A percentile compares a stretch with the other conserved stretches of the same genome.
phyloP scores from a whole-genome alignment of 2,888 invertebrate species.

The Lasioglossum calceatum region DNA sequence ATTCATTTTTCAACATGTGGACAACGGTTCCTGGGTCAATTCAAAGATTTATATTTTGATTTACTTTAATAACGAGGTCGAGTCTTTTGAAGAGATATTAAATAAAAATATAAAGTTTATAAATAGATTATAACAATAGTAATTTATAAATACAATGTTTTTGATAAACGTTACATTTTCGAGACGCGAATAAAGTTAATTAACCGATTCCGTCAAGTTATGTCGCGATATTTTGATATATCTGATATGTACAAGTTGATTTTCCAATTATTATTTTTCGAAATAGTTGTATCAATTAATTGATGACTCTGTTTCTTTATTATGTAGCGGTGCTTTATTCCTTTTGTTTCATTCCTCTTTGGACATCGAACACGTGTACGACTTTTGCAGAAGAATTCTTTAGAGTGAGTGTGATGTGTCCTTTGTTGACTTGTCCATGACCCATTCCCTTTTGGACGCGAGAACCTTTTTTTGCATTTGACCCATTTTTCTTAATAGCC shows the following conservation, averaged over 20 bases:
- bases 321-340: neutral
- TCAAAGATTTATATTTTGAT: neutral
- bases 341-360: neutral
- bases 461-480: slow-evolving; percentile 48
- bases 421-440: slow-evolving; percentile 52
- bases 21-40: neutral
- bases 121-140: neutral
- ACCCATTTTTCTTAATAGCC: slow-evolving; percentile 63
- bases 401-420: neutral
- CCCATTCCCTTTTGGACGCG: slow-evolving; percentile 48
- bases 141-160: neutral
- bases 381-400: neutral
- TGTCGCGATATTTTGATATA: neutral
- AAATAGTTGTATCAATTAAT: neutral
- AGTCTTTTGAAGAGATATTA: neutral
- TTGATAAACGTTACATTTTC: neutral
- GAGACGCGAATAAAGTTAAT: neutral
- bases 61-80: neutral
- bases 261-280: neutral
- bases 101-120: neutral
- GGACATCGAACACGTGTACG: neutral
- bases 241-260: neutral
- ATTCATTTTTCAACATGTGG: neutral
- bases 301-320: neutral
- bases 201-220: neutral